A percentile compares a stretch with the other conserved stretches of the same genome.
These are phyloP conservation scores for Campoletis raptor DNA, from an alignment of 2,888 invertebrate genomes.

Conservation along the genomic window DNA sequence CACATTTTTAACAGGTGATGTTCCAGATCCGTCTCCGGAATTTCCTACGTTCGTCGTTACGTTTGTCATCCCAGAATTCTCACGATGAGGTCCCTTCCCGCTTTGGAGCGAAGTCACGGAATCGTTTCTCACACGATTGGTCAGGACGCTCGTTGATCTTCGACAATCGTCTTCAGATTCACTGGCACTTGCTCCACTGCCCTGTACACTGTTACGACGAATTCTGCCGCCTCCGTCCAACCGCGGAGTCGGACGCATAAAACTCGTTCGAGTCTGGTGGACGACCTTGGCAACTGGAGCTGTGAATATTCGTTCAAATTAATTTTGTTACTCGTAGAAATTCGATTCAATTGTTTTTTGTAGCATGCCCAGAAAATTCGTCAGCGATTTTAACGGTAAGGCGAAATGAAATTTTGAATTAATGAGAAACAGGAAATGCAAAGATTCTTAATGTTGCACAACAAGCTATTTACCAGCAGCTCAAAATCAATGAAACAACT, in stretches of 20 bases:
- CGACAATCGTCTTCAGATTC: constrained; percentile 89
- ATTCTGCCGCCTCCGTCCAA: constrained; percentile 85
- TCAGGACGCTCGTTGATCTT: constrained; percentile 71
- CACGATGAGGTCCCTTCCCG: constrained; percentile 27
- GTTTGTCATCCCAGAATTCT: constrained; percentile 64
- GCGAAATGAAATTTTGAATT: too few species aligned
- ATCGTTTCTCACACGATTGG: constrained; percentile 85
- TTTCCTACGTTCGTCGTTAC: background rate
- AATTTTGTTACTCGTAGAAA: background rate
- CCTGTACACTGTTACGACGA: constrained; percentile 89
- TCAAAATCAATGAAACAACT: too few species aligned
- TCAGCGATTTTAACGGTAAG: background rate
- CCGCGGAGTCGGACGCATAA: constrained; percentile 89
- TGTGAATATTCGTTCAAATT: constrained; percentile 53
- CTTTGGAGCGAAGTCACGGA: constrained; percentile 85
- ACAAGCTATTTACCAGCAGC: too few species aligned
- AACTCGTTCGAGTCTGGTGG: constrained; percentile 87
- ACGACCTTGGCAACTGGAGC: constrained; percentile 87
- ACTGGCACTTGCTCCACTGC: constrained; percentile 85
- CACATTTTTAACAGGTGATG: constrained; percentile 15
- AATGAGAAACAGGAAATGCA: too few species aligned
- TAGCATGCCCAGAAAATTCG: background rate
- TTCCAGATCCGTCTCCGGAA: background rate
- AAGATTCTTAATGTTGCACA: too few species aligned
- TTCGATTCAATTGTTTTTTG: background rate